Percentiles rank a stretch among this genome's conserved stretches.
These are phyloP conservation scores for Xenotilapia longispinis DNA, from an alignment of 2,113 vertebrate species.

Conservation along the genomic window DNA sequence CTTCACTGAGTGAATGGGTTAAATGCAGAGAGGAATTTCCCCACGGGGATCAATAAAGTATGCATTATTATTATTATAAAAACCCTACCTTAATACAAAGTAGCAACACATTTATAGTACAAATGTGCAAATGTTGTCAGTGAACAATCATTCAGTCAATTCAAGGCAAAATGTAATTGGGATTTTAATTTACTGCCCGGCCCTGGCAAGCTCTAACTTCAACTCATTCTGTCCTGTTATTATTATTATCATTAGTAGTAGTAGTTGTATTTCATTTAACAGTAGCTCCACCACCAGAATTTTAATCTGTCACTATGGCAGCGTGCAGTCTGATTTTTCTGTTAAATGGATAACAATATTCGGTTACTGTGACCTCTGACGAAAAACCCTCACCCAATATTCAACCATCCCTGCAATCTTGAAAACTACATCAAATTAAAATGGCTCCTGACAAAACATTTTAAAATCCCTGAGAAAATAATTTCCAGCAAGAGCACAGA, in stretches of 20 bases:
- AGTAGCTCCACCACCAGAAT: neutral
- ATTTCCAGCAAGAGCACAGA: neutral
- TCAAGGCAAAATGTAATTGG: neutral
- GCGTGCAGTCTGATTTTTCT: neutral
- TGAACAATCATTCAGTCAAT: neutral
- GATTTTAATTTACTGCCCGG: neutral
- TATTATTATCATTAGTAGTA: neutral
- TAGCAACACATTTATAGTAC: neutral
- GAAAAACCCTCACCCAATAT: neutral
- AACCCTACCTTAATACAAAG: neutral
- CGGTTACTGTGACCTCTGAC: neutral
- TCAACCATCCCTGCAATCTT: neutral
- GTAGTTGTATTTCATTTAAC: neutral
- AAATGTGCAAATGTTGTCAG: neutral
- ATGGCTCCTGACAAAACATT: neutral
- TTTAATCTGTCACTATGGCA: neutral
- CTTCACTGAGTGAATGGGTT: neutral
- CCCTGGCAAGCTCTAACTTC: neutral
- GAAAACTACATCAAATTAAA: neutral
- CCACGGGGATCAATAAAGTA: neutral
- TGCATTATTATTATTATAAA: neutral
- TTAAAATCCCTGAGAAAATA: neutral
- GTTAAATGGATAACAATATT: neutral
- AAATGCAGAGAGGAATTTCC: neutral
- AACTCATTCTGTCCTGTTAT: neutral